These are phyloP conservation scores for Fabriciana adippe DNA, from an alignment of 2,888 invertebrate species.

Conservation along the genomic window DNA sequence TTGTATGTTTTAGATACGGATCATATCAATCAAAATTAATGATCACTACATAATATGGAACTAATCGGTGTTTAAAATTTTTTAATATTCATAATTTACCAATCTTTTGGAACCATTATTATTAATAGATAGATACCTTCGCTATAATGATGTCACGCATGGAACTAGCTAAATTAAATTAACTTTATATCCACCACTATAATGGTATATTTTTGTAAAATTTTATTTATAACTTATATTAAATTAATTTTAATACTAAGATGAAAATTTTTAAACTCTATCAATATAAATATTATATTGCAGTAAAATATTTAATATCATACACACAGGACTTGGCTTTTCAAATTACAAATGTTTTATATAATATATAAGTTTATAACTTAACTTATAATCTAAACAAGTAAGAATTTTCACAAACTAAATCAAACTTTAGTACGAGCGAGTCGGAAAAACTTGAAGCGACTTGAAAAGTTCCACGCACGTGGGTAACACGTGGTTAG, in stretches of 20 bases:
- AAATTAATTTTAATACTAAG: background rate
- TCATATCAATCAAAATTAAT: constrained; percentile 76
- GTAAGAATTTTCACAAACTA: background rate
- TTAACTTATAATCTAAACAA: background rate
- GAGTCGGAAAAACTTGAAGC: constrained; percentile 59
- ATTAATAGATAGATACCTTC: constrained; percentile 21
- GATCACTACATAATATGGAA: constrained; percentile 75
- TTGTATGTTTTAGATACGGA: constrained; percentile 76
- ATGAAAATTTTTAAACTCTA: too few relatives aligned
- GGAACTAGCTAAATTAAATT: constrained; percentile 4
- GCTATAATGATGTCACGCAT: constrained; percentile 12
- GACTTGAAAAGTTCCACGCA: constrained; percentile 68
- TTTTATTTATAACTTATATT: background rate
- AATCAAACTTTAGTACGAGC: constrained; percentile 21
- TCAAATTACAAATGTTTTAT: too few relatives aligned
- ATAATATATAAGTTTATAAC: background rate
- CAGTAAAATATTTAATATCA: too few relatives aligned
- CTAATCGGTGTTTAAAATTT: constrained; percentile 72
- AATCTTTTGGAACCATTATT: constrained; percentile 36
- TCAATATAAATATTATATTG: too few relatives aligned
- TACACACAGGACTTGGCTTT: too few relatives aligned
- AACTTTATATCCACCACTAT: background rate
- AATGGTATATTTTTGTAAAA: background rate
- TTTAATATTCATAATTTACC: constrained; percentile 68
- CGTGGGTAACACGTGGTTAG: constrained; percentile 76